Conservation (phyloP, 2,113 vertebrate genomes). For the Mystacornis crossleyi region DNA sequence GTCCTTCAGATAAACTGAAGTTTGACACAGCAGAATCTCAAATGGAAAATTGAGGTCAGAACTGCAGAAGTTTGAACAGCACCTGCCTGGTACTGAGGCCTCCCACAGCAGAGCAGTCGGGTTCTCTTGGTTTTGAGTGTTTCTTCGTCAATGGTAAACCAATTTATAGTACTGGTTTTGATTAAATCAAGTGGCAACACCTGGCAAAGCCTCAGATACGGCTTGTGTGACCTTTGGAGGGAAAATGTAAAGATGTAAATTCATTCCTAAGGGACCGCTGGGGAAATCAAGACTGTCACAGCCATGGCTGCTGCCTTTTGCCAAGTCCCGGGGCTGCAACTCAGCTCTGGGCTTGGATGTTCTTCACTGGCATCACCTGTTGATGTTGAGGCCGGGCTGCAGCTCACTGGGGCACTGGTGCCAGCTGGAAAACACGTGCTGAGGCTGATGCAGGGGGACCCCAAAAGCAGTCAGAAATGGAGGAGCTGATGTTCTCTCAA, state of each 20-base stretch:
- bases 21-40: not conserved
- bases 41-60: not conserved
- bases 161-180: not conserved
- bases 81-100: not conserved
- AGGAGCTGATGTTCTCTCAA: not conserved
- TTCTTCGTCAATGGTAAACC: not conserved
- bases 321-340: not conserved
- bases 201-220: not conserved
- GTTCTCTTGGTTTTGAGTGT: not conserved
- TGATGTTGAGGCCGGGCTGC: not conserved
- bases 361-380: not conserved
- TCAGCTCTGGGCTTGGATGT: not conserved
- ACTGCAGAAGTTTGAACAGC: not conserved
- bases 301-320: not conserved
- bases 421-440: not conserved
- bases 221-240: not conserved
- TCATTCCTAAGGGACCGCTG: not conserved
- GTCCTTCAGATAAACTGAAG: not conserved
- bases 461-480: not conserved
- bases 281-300: not conserved
- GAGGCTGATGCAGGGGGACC: not conserved
- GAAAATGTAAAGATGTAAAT: not conserved
- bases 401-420: not conserved
- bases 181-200: not conserved
- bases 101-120: not conserved